Conservation (phyloP, 1,140 invertebrate species). For the Euwallacea fornicatus region DNA sequence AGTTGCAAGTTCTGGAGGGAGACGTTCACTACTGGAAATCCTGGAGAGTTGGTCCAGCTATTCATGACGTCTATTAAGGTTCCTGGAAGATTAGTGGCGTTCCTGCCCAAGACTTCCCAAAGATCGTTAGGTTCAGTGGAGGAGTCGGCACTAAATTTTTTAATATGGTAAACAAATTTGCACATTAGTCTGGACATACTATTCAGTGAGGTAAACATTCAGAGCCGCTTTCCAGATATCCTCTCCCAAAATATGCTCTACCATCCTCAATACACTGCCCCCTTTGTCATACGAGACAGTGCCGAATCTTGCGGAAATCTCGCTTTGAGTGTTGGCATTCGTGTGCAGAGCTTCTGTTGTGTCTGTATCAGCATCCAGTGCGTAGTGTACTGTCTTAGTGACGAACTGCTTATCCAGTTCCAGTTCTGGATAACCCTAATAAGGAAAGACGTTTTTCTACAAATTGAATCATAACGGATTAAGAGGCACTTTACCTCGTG, state of each 20-base stretch:
- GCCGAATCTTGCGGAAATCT: conserved; percentile 59
- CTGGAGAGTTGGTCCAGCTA: conserved; percentile 63
- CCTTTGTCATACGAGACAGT: conserved; percentile 65
- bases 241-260: conserved; percentile 68
- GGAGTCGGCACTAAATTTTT: conserved; percentile 13
- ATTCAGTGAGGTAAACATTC: conserved; percentile 56
- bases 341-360: conserved; percentile 48
- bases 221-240: conserved; percentile 64
- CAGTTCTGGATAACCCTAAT: conserved; percentile 35
- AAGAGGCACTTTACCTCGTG: conserved; percentile 10
- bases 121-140: conserved; percentile 35
- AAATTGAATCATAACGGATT: neutral
- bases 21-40: conserved; percentile 62
- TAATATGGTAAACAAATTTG: conserved; percentile 32
- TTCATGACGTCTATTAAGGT: conserved; percentile 60
- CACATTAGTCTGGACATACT: conserved; percentile 52
- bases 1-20: conserved; percentile 30
- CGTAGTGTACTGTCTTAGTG: conserved; percentile 55
- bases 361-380: conserved; percentile 46
- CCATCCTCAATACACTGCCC: conserved; percentile 75
- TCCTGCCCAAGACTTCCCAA: conserved; percentile 35
- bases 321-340: conserved; percentile 39
- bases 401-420: conserved; percentile 51
- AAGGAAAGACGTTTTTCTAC: neutral
- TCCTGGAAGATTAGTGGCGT: conserved; percentile 32